Base-by-base conservation (phyloP, 2,888 invertebrate species). In the Dorcus parallelipipedus region DNA sequence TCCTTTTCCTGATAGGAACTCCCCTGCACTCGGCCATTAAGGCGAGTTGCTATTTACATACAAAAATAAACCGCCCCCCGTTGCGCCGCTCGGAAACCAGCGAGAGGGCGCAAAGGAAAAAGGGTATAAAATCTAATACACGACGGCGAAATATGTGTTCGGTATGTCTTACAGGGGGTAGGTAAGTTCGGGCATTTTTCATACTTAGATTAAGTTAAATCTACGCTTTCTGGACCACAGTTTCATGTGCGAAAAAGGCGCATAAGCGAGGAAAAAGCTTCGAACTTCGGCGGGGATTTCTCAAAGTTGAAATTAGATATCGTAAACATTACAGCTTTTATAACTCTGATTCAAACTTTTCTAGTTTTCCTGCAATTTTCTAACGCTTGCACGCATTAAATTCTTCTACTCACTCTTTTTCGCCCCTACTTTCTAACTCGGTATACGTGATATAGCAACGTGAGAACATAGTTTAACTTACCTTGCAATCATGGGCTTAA, bases 261-360 rank as follows among this genome's bases (percentile, higher is more conserved):
- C n/a, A 54, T 54, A 54, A 54, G 49, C 33, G 49, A 33, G 49
- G 40, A 52, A 51, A 54, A 53, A 49, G 49, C 54, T 50, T 43
- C 40, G 48, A 61, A 61, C 52, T 61, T 61, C 42, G 33, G 38
- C 48, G 53, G 42, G 51, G 62, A 62, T 62, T 59, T 62, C 54
- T 58, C 62, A 53, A 62, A 62, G 59, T 62, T 62, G 60, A 62
- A 62, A 62, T 62, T 62, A 62, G 59, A 62, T 62, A 62, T 62
- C 62, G 62, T 62, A 62, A 62, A 62, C 62, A 62, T 49, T 57
- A 51, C 55, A 38, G 53, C 52, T 50, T 52, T 55, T 59, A 56
- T 53, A 53, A 50, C 54, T 50, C 59, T 48, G 53, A 56, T 53
- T 56, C 40, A 41, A 61, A 59, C 49, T 61, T 61, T 61, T 54